Evolutionary conservation across 2,888 invertebrate species (phyloP).

Genomic region (Hipparchia sbordonii): DNA sequence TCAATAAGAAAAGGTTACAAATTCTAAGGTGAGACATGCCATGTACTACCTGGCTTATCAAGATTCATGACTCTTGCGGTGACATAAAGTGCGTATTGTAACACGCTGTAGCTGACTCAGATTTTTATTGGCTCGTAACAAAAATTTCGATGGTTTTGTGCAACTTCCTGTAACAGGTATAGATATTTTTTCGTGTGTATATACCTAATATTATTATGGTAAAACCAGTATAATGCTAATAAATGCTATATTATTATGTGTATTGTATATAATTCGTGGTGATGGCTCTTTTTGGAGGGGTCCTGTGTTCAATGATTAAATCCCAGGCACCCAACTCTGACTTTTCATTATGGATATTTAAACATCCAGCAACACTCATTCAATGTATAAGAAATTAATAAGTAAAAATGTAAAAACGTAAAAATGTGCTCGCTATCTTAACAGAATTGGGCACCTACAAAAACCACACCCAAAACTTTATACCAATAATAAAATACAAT

Average conservation of each 20-base stretch:
- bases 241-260: too few species aligned
- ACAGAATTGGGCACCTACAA: not conserved
- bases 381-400: too few species aligned
- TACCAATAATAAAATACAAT: constrained; percentile 10
- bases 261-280: too few species aligned
- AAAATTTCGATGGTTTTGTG: constrained; percentile 4
- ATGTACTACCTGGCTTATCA: constrained; percentile 43
- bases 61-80: constrained; percentile 63
- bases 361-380: too few species aligned
- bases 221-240: too few species aligned
- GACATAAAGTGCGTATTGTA: constrained; percentile 39
- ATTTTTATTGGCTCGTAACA: constrained; percentile 2
- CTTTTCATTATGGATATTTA: too few species aligned
- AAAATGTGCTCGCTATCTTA: too few species aligned
- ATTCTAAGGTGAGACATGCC: constrained; percentile 15
- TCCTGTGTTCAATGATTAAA: too few species aligned
- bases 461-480: constrained; percentile 3
- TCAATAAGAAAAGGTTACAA: constrained; percentile 15
- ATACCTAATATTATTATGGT: too few species aligned
- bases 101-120: constrained; percentile 7
- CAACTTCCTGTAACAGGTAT: not conserved
- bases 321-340: too few species aligned
- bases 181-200: not conserved
- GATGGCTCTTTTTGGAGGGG: too few species aligned
- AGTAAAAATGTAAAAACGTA: too few species aligned